These are phyloP conservation scores for Trachurus trachurus DNA, from an alignment of 2,797 vertebrate genomes.

Conservation along the genomic window DNA sequence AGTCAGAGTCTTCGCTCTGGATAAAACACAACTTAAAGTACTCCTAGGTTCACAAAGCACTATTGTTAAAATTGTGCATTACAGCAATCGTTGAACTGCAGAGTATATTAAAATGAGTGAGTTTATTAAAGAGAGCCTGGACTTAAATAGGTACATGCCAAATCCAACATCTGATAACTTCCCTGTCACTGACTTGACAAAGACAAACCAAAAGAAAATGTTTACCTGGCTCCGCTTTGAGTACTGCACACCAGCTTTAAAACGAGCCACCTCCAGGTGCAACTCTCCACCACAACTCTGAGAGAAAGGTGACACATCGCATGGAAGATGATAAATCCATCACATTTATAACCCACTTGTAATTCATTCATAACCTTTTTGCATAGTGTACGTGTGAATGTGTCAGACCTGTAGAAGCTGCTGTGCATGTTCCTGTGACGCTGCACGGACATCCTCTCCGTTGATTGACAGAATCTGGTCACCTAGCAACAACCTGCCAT, in stretches of 20 bases:
- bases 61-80: conserved; percentile 63
- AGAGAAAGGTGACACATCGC: conserved; percentile 31
- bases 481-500: conserved; percentile 93
- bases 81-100: conserved; percentile 1
- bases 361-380: neutral
- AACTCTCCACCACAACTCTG: conserved; percentile 91
- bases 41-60: conserved; percentile 76
- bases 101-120: neutral
- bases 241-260: conserved; percentile 91
- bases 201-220: neutral
- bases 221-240: conserved; percentile 92
- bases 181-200: neutral
- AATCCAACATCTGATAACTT: neutral
- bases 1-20: conserved; percentile 81
- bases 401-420: conserved; percentile 90
- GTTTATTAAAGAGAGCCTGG: neutral
- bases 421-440: conserved; percentile 91
- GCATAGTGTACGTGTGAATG: neutral
- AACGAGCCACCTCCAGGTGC: conserved; percentile 93
- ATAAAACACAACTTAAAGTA: conserved; percentile 85
- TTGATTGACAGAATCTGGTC: conserved; percentile 96
- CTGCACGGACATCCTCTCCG: conserved; percentile 92
- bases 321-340: neutral
- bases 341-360: neutral
- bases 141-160: neutral